Conservation (phyloP, 2,113 vertebrate species). For the Vanacampus margaritifer region DNA sequence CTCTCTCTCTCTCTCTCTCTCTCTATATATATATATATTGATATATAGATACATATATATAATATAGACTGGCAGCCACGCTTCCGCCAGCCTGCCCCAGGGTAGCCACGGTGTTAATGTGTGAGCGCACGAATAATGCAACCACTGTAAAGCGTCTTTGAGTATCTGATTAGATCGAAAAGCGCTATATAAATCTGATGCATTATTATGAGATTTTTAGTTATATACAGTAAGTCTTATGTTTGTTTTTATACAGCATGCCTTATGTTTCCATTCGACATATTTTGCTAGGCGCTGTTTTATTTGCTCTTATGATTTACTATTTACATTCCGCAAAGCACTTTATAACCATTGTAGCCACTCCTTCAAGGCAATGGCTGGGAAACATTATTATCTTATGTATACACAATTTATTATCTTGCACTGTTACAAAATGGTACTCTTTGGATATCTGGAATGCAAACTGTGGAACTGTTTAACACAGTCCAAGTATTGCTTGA, state of each 20-base stretch:
- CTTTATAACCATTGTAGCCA: neutral
- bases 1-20: too few species aligned
- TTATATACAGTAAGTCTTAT: neutral
- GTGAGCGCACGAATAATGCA: too few species aligned
- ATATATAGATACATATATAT: too few species aligned
- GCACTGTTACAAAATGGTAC: neutral
- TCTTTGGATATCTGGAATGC: neutral
- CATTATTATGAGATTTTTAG: too few species aligned
- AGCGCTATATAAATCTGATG: too few species aligned
- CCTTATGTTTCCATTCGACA: neutral
- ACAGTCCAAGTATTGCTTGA: neutral
- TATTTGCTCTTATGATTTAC: neutral
- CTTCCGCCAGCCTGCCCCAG: too few species aligned
- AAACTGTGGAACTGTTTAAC: neutral
- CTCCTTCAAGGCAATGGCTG: neutral
- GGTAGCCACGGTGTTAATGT: too few species aligned
- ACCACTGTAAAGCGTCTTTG: too few species aligned
- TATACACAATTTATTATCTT: neutral
- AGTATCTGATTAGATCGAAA: too few species aligned
- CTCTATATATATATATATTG: too few species aligned
- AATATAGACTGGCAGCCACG: too few species aligned
- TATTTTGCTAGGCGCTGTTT: neutral
- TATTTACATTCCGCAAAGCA: constrained; percentile 1
- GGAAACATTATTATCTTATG: neutral
- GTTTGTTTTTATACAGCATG: neutral